Percentiles rank a stretch among this genome's conserved stretches.
These are phyloP conservation scores for Ctenoplectra terminalis DNA, from an alignment of 1,140 invertebrate species.

Conservation along the genomic window DNA sequence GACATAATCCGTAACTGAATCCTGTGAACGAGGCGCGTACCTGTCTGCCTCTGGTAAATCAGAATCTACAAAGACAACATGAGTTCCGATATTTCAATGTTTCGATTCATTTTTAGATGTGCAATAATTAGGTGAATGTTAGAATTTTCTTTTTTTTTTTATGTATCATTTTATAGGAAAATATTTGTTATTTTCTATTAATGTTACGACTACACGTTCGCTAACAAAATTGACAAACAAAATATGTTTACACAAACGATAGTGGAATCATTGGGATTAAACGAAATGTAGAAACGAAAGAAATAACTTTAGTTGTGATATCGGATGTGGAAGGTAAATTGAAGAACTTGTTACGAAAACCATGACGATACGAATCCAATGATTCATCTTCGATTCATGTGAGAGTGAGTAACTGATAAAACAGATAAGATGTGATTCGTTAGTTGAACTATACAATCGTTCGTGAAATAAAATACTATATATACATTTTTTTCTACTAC, in stretches of 20 bases:
- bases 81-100: background rate
- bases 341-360: constrained; percentile 27
- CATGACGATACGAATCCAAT: constrained; percentile 34
- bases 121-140: background rate
- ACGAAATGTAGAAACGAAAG: background rate
- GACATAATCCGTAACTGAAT: constrained; percentile 82
- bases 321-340: background rate
- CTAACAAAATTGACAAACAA: background rate
- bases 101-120: background rate
- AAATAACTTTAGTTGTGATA: constrained; percentile 2
- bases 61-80: constrained; percentile 72
- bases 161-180: too few species aligned
- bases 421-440: constrained; percentile 66
- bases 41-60: constrained; percentile 76
- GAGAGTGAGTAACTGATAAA: constrained; percentile 76
- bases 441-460: constrained; percentile 8
- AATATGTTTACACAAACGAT: background rate
- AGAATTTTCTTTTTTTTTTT: background rate
- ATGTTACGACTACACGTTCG: background rate
- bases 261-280: background rate
- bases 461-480: background rate
- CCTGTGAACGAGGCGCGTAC: constrained; percentile 80
- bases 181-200: background rate
- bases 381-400: constrained; percentile 72
- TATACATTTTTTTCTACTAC: constrained; percentile 3